Evolutionary conservation across 2,888 invertebrate genomes (phyloP), one percentile per base, ranked within the genome.

Genomic region (Pseudoips prasinana): DNA sequence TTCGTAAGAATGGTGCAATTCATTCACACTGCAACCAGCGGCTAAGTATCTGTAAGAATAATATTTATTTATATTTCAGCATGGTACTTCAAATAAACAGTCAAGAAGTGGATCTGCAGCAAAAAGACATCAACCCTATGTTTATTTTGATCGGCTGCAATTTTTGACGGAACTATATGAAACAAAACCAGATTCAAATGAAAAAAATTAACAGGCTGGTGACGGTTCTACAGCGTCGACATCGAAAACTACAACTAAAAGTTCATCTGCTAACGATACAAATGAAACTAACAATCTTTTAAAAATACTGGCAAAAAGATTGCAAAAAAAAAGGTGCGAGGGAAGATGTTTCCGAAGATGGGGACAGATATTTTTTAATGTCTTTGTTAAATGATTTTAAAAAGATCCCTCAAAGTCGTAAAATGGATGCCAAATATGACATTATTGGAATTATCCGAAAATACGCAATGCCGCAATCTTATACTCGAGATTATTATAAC

Each of bases 381-480:
- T 43, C 43, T 23, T 34, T 38, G 8, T 24, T 39, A 39, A 35
- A 38, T 19, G 35, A 43, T 9, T 39, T 39, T 22, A 35, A 35
- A 9, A 39, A 17, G 1, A 39, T 33, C 19, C 43, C 31, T 2
- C 29, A 33, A 27, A 23, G 25, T 31, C 28, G 35, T 22, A 40
- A 40, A 40, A 40, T 40, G 34, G 39, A 35, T 39, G 30, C 31
- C 22, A 33, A 40, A 35, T 35, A 36, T 7, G 39, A 34, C 14
- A 39, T 33, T 8, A 34, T 39, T 14, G 34, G 34, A 34, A 30
- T 39, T 7, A 31, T 39, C 8, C 25, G 36, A 33, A 40, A 40
- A 36, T 40, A 40, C 32, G 25, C 29, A 29, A 25, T n/a, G 22
- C 23, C 32, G 29, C 25, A 36, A 36, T 19, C 25, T 22, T 36